Evolutionary conservation across 2,797 vertebrate species (phyloP), one percentile per base, ranked within the genome.

Genomic region (Momotus momota): DNA sequence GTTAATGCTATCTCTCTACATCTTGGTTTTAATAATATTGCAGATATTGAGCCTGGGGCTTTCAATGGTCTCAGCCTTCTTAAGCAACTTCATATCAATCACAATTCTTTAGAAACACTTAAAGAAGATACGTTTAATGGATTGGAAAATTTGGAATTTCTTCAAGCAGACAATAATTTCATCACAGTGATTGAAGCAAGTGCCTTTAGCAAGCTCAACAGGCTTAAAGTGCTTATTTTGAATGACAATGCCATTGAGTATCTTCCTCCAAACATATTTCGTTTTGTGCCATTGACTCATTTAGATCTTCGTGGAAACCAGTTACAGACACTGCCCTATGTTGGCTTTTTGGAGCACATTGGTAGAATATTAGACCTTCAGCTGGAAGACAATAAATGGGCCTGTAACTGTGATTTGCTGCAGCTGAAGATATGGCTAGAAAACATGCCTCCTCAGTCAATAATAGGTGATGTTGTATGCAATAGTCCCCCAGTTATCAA

Each of bases 151-250:
- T 96, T 99, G 94, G 99, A 99, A 98, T 99, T 99, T 91, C 99
- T 99, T 94, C 99, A 99, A 96, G 99, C 99, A 33, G 99, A 99
- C 97, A 99, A 99, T 26, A 99, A 99, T 98, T 99, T 99, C 91
- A 99, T 99, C 88, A 99, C 98, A 93, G 98, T 99, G 86, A 99
- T 99, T 83, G 99, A 99, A 97, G 98, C 99, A 40, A 99, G 99
- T 97, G 99, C 99, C 93, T 99, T 99, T 97, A 99, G 99, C 98
- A 99, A 99, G 92, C 99, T 99, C 81, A 98, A 99, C 93, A 99
- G 99, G 94, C 99, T 99, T 94, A 99, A 99, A 98, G 99, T 99
- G 84, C 98, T 99, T 89, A 99, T 99, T 96, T 98, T 99, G 93
- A 99, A 99, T 85, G 99, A 99, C 95, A 99, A 99, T 93, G 98